Percentiles rank a stretch among this genome's conserved stretches.
Conservation (phyloP, 2,888 invertebrate species). For the Phengaris alcon region DNA sequence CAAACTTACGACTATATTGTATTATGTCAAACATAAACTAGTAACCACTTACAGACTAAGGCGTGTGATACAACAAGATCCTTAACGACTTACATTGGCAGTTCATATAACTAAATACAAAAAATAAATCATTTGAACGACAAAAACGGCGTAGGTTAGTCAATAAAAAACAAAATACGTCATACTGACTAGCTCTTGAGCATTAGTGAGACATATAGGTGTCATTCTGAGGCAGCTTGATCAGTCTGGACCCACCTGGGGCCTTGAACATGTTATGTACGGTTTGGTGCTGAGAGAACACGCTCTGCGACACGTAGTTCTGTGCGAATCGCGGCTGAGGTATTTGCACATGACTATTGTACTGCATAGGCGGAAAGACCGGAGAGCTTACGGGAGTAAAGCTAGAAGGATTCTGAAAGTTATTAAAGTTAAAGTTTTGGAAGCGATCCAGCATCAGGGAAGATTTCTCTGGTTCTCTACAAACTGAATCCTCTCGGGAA, state of each 20-base stretch:
- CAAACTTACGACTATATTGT: conserved; percentile 57
- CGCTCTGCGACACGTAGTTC: conserved; percentile 44
- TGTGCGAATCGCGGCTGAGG: conserved; percentile 61
- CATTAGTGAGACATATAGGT: conserved; percentile 55
- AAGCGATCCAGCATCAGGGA: conserved; percentile 72
- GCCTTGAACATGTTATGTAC: conserved; percentile 55
- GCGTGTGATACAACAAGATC: conserved; percentile 22
- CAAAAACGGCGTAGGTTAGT: conserved; percentile 53
- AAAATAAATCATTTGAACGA: conserved; percentile 59
- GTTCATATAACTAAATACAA: conserved; percentile 58
- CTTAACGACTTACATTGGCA: conserved; percentile 66
- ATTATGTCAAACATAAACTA: conserved; percentile 67
- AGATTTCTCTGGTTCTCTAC: conserved; percentile 72
- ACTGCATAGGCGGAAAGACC: conserved; percentile 70
- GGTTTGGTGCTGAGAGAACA: conserved; percentile 53
- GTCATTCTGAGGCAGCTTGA: conserved; percentile 62
- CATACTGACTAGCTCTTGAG: conserved; percentile 51
- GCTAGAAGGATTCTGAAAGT: conserved; percentile 47
- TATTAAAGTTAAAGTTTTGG: conserved; percentile 47
- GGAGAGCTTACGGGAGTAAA: conserved; percentile 59
- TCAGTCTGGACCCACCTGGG: conserved; percentile 60
- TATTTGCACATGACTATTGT: conserved; percentile 67
- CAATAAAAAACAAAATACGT: conserved; percentile 44
- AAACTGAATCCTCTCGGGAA: conserved; percentile 80
- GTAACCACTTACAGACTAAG: conserved; percentile 66